Evolutionary conservation across 1,140 invertebrate species (phyloP), one percentile per base, ranked within the genome.

Genomic region (Marisa cornuarietis): DNA sequence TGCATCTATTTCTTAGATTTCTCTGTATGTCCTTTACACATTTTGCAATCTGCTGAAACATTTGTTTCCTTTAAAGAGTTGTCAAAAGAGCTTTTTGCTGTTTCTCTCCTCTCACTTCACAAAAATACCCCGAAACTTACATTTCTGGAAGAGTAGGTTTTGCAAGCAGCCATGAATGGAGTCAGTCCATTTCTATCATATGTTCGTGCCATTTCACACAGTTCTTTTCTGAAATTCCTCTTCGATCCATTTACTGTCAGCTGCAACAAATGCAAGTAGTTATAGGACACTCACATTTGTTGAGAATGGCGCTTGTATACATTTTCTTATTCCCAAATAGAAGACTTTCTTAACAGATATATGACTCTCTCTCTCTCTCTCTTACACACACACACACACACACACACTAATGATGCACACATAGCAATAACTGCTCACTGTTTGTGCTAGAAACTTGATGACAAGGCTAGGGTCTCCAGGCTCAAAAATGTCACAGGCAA

Each of bases 101-200:
- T 22, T 42, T n/a, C n/a, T 69, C n/a, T 31, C 11, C 14, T 26
- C n/a, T 69, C n/a, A 7, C 11, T 7, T 26, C 14, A 14, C 22
- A 24, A 69, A 16, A 18, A 16, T 13, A 69, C 49, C 68, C 26
- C 26, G 6, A n/a, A 61, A 26, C 65, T 84, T 85, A 90, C 89
- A 71, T 83, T 83, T 31, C 71, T 81, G 9, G 78, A 62, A 18
- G 75, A 83, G 76, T 90, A 87, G n/a, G 72, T 74, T 54, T 81
- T 74, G 73, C 89, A 86, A 24, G 90, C 89, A 63, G 81, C 74
- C 10, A 90, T 78, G 13, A 91, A 76, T n/a, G 90, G 89, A 18
- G 89, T 90, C 16, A 22, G 52, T 13, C 79, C 79, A 61, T 66
- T 52, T 51, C 52, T 49, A 54, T 74, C 20, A 52, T 51, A 79